These are phyloP conservation scores for Cephalopachus bancanus DNA, from an alignment of 2,797 vertebrate genomes.

Conservation along the genomic window DNA sequence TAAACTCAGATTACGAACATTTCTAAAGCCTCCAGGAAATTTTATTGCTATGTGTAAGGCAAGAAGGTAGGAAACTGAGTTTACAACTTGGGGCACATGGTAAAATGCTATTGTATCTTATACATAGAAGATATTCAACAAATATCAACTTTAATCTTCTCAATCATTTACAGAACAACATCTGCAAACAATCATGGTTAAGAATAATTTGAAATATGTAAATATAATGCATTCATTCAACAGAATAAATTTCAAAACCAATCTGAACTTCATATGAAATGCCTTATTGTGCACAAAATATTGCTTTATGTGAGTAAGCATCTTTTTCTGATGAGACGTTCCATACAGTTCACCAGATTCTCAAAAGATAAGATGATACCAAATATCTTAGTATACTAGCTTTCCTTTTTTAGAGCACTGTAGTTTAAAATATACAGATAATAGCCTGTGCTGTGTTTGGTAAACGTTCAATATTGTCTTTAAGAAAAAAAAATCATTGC, in stretches of 20 bases:
- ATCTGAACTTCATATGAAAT: conserved; percentile 28
- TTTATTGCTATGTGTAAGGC: background rate
- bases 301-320: background rate
- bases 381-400: background rate
- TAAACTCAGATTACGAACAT: background rate
- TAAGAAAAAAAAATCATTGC: conserved; percentile 34
- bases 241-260: background rate
- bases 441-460: background rate
- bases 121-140: background rate
- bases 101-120: background rate
- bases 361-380: background rate
- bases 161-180: background rate
- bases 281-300: background rate
- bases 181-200: conserved; percentile 12
- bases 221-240: background rate
- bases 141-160: conserved; percentile 5
- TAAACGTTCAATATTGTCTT: background rate
- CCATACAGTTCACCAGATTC: background rate
- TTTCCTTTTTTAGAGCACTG: background rate
- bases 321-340: conserved; percentile 40
- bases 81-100: background rate
- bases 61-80: background rate
- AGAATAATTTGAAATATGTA: background rate
- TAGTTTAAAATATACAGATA: conserved; percentile 48
- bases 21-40: background rate